Conservation (phyloP, 2,113 vertebrate genomes). For the Ramphastos sulfuratus region DNA sequence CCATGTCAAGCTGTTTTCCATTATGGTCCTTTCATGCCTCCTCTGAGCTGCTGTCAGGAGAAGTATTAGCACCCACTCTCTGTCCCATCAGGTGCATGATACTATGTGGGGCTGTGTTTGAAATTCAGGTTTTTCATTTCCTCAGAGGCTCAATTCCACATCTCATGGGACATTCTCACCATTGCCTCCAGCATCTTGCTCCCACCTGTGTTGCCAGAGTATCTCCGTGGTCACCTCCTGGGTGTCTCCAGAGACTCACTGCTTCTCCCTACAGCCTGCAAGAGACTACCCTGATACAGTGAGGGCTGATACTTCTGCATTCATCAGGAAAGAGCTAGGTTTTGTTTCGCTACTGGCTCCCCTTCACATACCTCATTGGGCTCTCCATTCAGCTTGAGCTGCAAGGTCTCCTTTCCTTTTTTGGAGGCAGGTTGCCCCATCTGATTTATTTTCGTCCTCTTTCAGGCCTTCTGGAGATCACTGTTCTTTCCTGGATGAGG, state of each 20-base stretch:
- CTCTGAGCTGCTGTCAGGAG: neutral
- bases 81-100: neutral
- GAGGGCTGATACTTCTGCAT: neutral
- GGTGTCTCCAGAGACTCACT: neutral
- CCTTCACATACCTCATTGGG: neutral
- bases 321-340: neutral
- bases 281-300: neutral
- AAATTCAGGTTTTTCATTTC: neutral
- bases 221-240: neutral
- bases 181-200: neutral
- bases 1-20: neutral
- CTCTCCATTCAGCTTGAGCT: neutral
- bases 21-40: neutral
- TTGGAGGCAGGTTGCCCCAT: neutral
- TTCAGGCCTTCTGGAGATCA: neutral
- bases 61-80: neutral
- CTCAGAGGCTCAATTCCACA: neutral
- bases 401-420: neutral
- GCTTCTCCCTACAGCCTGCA: neutral
- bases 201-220: fast-evolving
- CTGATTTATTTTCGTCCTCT: neutral
- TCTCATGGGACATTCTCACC: too few species aligned
- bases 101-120: neutral
- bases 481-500: neutral
- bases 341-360: neutral